Conservation (phyloP, 2,113 vertebrate species). For the Lichenostomus cassidix region DNA sequence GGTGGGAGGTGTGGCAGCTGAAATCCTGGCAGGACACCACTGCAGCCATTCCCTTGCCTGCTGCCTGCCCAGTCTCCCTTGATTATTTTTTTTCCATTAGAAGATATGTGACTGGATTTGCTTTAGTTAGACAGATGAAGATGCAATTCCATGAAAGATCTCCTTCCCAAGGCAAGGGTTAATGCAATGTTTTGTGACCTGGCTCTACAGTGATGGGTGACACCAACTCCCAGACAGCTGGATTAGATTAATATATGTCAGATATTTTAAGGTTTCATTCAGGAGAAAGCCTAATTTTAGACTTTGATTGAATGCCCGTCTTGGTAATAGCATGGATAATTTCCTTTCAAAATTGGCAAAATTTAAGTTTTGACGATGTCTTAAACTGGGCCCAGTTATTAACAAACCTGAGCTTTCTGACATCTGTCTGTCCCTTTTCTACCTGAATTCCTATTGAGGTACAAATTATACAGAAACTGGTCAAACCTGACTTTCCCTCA, state of each 20-base stretch:
- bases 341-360: background rate
- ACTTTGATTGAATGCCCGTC: background rate
- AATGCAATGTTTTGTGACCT: background rate
- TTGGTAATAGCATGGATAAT: background rate
- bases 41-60: background rate
- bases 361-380: background rate
- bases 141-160: background rate
- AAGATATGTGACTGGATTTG: background rate
- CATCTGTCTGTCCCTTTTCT: background rate
- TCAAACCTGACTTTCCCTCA: background rate
- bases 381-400: background rate
- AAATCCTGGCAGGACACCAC: background rate
- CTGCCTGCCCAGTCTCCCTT: background rate
- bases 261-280: conserved; percentile 28
- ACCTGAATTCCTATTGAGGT: rapidly evolving
- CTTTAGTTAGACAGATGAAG: background rate
- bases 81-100: background rate
- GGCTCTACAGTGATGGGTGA: background rate
- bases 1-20: background rate
- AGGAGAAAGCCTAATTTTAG: conserved; percentile 38
- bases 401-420: background rate
- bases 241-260: background rate
- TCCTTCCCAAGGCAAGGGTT: background rate
- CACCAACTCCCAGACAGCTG: background rate
- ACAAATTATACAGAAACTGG: background rate